These are phyloP conservation scores for Arctocebus calabarensis DNA, from an alignment of 2,797 vertebrate species.

Conservation along the genomic window DNA sequence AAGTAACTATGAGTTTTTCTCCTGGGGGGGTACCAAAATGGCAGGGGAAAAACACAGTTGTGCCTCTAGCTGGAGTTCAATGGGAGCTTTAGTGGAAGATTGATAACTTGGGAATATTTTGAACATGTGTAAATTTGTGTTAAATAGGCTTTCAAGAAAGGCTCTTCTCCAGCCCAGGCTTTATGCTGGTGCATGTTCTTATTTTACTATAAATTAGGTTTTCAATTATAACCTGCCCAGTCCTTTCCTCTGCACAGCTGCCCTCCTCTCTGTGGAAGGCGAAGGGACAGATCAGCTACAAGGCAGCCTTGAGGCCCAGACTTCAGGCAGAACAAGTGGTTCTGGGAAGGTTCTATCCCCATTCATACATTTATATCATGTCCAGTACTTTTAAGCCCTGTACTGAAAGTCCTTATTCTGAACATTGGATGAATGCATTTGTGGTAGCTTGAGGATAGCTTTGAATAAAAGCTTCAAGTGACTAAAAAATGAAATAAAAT, in stretches of 20 bases:
- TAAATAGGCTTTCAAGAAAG: constrained; percentile 29
- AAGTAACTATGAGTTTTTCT: not conserved
- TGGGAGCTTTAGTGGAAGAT: not conserved
- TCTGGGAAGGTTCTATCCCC: not conserved
- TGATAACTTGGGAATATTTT: constrained; percentile 40
- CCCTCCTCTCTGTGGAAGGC: not conserved
- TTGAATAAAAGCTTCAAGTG: not conserved
- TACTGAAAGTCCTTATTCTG: constrained; percentile 5
- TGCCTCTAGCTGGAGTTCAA: not conserved
- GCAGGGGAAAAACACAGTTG: not conserved
- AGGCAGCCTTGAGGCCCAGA: not conserved
- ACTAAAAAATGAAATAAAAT: not conserved
- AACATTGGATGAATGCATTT: not conserved
- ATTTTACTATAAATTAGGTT: constrained; percentile 57
- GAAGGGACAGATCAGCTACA: not conserved
- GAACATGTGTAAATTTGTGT: not conserved
- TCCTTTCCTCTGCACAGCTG: not conserved
- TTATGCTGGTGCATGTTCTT: not conserved
- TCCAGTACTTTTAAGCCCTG: not conserved
- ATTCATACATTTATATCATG: not conserved
- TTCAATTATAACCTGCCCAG: not conserved
- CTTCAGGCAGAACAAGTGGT: not conserved
- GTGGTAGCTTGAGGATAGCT: not conserved
- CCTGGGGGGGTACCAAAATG: too few relatives aligned
- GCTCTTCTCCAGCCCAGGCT: not conserved